Conservation (phyloP, 2,888 invertebrate species). For the Drosophila picticornis region DNA sequence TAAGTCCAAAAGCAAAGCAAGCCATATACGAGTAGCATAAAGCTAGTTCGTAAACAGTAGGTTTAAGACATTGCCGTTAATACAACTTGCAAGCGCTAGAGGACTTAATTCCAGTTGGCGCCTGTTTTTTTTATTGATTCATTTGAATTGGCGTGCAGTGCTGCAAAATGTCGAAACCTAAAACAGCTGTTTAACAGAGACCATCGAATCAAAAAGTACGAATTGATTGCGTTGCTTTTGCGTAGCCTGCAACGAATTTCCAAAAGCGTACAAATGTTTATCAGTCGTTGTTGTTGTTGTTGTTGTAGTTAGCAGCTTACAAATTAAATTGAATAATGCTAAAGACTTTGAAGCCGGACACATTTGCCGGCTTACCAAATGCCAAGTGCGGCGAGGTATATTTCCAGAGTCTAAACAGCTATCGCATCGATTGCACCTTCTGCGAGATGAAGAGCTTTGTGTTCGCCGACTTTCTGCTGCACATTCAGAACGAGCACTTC, state of each 20-base stretch:
- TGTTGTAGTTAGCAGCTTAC: constrained; percentile 27
- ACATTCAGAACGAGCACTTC: constrained; percentile 78
- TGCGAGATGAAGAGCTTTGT: constrained; percentile 79
- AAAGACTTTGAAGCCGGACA: constrained; percentile 60
- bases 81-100: not conserved
- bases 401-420: constrained; percentile 73
- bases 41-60: not conserved
- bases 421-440: constrained; percentile 74
- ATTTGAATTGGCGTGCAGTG: constrained; percentile 31
- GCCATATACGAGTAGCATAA: not conserved
- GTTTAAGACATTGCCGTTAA: not conserved
- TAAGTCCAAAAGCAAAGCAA: not conserved
- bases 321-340: constrained; percentile 50
- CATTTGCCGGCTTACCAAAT: constrained; percentile 65
- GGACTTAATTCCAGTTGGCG: not conserved
- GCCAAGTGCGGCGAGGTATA: constrained; percentile 80
- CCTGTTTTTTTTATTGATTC: not conserved
- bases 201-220: constrained; percentile 42
- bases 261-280: constrained; percentile 40
- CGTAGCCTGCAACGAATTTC: constrained; percentile 1
- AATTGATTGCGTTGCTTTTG: constrained; percentile 50
- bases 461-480: constrained; percentile 74
- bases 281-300: not conserved
- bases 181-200: constrained; percentile 51
- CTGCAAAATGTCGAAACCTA: constrained; percentile 14